Percentiles rank a stretch among this genome's conserved stretches.
Evolutionary conservation across 2,888 invertebrate genomes (phyloP).

Genomic region (Lobophora halterata): DNA sequence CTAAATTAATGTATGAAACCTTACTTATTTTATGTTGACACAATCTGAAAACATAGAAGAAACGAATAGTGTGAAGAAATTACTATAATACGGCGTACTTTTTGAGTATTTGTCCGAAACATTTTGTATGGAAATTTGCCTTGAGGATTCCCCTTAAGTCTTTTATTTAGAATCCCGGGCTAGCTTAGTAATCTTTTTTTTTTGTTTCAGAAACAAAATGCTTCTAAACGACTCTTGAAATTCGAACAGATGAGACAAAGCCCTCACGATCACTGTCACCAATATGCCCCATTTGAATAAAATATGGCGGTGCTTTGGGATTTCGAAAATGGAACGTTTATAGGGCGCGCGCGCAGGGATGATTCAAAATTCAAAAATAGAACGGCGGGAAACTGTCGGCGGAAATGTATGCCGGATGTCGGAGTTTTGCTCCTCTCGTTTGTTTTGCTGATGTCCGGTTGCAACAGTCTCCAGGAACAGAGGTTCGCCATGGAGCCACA

Average conservation of each 20-base stretch:
- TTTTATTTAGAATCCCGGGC: no score
- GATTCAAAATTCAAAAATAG: conserved; percentile 61
- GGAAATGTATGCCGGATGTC: conserved; percentile 60
- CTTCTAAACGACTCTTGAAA: conserved; percentile 35
- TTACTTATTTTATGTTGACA: no score
- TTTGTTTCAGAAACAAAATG: conserved; percentile 55
- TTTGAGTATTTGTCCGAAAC: no score
- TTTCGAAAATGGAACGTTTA: conserved; percentile 52
- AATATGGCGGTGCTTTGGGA: conserved; percentile 59
- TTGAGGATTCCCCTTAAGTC: no score
- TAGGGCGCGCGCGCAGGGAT: conserved; percentile 56
- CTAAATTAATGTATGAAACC: no score
- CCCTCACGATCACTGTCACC: conserved; percentile 37
- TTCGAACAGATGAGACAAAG: conserved; percentile 47
- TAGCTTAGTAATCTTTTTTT: no score
- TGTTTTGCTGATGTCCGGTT: conserved; percentile 50
- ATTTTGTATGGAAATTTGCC: no score
- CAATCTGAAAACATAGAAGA: no score
- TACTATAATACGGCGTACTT: no score
- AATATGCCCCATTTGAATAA: conserved; percentile 63
- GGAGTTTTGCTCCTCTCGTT: conserved; percentile 55
- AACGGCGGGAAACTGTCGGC: conserved; percentile 46
- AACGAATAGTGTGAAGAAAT: no score
- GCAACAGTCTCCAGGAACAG: conserved; percentile 82
- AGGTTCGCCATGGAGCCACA: conserved; percentile 95